A percentile compares a stretch with the other conserved stretches of the same genome.
phyloP scores from a whole-genome alignment of 2,113 vertebrate species.

The Hypanus sabinus region DNA sequence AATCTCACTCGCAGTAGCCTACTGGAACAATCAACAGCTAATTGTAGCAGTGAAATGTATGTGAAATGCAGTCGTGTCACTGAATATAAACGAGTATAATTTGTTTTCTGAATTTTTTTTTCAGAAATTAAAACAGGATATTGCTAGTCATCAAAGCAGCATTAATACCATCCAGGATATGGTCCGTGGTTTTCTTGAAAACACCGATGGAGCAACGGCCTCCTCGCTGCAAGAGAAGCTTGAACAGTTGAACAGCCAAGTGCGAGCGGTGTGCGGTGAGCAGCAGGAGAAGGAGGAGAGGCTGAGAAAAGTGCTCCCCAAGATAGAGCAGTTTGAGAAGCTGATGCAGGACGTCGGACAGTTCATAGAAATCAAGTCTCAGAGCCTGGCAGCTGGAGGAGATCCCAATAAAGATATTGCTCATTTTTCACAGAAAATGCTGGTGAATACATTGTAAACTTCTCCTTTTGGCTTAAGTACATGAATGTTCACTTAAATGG shows the following conservation, averaged over 20 bases:
- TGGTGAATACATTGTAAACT: slow-evolving; percentile 59
- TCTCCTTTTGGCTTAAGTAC: not conserved
- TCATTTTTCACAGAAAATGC: slow-evolving; percentile 77
- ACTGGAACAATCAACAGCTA: not conserved
- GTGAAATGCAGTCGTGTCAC: not conserved
- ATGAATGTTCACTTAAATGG: not conserved
- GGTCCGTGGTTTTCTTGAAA: slow-evolving; percentile 70
- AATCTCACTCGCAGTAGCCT: not conserved
- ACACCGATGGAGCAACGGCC: slow-evolving; percentile 67
- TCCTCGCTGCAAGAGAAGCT: slow-evolving; percentile 70
- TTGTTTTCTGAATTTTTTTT: not conserved
- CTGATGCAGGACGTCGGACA: slow-evolving; percentile 66
- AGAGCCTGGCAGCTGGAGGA: slow-evolving; percentile 67
- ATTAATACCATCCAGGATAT: slow-evolving; percentile 82
- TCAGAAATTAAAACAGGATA: slow-evolving; percentile 90
- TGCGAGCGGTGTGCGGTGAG: slow-evolving; percentile 61
- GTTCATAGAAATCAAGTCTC: slow-evolving; percentile 68
- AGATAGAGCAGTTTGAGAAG: slow-evolving; percentile 79
- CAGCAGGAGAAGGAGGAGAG: slow-evolving; percentile 68
- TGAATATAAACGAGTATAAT: not conserved
- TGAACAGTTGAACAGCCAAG: slow-evolving; percentile 61
- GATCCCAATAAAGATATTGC: slow-evolving; percentile 76
- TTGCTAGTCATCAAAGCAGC: slow-evolving; percentile 79
- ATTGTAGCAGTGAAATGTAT: not conserved
- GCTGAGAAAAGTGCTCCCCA: slow-evolving; percentile 72